Evolutionary conservation across 2,888 invertebrate genomes (phyloP), one percentile per base, ranked within the genome.

Genomic region (Platycnemis pennipes): DNA sequence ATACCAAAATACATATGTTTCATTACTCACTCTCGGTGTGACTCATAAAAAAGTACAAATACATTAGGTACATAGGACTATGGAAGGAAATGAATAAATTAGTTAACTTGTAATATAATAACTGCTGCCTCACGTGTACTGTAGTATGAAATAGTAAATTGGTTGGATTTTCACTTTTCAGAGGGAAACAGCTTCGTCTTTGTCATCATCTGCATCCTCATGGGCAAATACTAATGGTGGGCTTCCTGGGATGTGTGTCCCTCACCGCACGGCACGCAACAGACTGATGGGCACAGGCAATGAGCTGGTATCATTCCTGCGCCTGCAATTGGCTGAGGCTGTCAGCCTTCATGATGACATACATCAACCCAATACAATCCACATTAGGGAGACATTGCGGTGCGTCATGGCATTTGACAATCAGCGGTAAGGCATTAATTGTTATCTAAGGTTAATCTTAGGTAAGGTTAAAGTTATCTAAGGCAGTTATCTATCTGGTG

Each of bases 301-400:
- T 95, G 96, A 96, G 94, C 95, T 98, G 95, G 97, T 98, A 94
- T 97, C 98, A 77, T 97, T 98, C 96, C 96, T 98, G 69, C 97
- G 98, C 96, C 97, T 98, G 89, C 98, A 98, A 96, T 96, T 98
- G 95, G 98, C 99, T 0, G 98, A 98, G 96, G 98, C 98, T 56
- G 97, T 98, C 77, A 98, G 98, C 96, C 97, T 98, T 94, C 98
- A 98, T 95, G 98, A 99, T 96, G 63, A 44, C 45, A 26, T 91
- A 16, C 91, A 91, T 91, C 97, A 98, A 96, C 97, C 98, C 88
- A 97, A 98, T 95, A 97, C 98, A 94, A 98, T 98, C 0, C 98
- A 98, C 95, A 97, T 99, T 7, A 98, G 98, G 87, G 99, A 99
- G 96, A 98, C 98, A 2, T 97, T 99, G 94, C 97, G 99, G 53